These are phyloP conservation scores for Uloborus diversus DNA, from an alignment of 1,140 invertebrate species.

Conservation along the genomic window DNA sequence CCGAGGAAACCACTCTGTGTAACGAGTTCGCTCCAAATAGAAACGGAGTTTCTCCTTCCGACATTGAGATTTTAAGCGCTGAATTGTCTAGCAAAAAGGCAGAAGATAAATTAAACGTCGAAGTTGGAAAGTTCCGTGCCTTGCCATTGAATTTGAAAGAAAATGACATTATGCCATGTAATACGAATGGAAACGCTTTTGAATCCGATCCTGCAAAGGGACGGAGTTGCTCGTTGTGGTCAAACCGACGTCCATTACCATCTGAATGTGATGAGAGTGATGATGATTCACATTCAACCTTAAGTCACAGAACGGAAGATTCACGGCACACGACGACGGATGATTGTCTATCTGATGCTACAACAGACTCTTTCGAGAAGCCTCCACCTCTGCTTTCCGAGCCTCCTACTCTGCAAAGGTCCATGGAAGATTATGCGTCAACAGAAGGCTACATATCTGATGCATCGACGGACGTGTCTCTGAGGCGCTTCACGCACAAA, in stretches of 20 bases:
- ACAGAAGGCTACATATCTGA: slow-evolving; percentile 40
- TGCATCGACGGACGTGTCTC: slow-evolving; percentile 35
- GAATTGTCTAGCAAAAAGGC: too few relatives aligned
- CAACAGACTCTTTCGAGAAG: slow-evolving; percentile 47
- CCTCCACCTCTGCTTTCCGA: neutral
- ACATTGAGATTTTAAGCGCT: too few relatives aligned
- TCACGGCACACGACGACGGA: slow-evolving; percentile 37
- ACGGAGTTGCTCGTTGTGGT: neutral
- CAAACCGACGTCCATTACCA: neutral
- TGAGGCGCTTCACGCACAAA: slow-evolving; percentile 17
- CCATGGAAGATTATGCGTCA: slow-evolving; percentile 18
- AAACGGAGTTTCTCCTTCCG: too few relatives aligned
- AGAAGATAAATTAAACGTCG: neutral
- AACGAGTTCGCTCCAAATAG: too few relatives aligned
- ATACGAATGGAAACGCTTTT: neutral
- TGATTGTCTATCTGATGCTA: slow-evolving; percentile 38
- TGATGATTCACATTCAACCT: slow-evolving; percentile 43
- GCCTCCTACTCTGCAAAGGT: neutral
- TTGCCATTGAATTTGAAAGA: slow-evolving; percentile 17
- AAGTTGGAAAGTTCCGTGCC: slow-evolving; percentile 23
- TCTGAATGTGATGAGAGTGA: slow-evolving; percentile 18
- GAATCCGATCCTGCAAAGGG: neutral
- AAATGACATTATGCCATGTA: neutral
- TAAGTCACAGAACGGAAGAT: slow-evolving; percentile 51
- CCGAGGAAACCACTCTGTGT: too few relatives aligned